phyloP scores from a whole-genome alignment of 2,797 vertebrate species.

The Dipus sagitta region DNA sequence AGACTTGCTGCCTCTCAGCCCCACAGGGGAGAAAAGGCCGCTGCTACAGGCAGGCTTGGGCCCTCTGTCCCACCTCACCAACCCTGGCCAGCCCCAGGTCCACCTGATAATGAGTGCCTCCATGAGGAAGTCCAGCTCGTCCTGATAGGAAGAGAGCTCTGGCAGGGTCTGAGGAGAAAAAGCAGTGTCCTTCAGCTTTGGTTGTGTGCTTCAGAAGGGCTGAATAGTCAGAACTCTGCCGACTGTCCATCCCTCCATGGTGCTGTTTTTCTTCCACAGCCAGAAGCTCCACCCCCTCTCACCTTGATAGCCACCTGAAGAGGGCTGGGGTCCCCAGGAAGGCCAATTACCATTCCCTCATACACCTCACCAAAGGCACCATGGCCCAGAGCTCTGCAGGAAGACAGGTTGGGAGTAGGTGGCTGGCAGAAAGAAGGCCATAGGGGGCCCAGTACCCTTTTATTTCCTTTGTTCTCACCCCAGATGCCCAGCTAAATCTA shows the following conservation, averaged over 20 bases:
- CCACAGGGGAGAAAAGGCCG: not conserved
- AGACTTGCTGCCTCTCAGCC: not conserved
- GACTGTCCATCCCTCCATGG: not conserved
- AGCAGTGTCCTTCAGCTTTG: not conserved
- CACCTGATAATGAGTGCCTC: constrained; percentile 97
- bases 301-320: constrained; percentile 97
- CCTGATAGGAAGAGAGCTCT: constrained; percentile 96
- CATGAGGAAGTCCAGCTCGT: constrained; percentile 97
- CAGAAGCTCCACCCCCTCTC: constrained; percentile 71
- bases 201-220: not conserved
- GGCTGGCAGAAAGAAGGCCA: not conserved
- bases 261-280: not conserved
- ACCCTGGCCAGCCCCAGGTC: not conserved
- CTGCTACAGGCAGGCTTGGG: not conserved
- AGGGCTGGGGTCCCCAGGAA: constrained; percentile 91
- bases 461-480: not conserved
- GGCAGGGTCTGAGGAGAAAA: constrained; percentile 91
- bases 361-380: constrained; percentile 97
- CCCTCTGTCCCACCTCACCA: not conserved
- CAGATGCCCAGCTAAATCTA: not conserved
- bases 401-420: not conserved
- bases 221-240: not conserved
- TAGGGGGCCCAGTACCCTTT: not conserved
- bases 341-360: constrained; percentile 94
- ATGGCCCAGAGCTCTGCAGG: constrained; percentile 93